Evolutionary conservation across 2,113 vertebrate genomes (phyloP).

Genomic region (Clarias magur): DNA sequence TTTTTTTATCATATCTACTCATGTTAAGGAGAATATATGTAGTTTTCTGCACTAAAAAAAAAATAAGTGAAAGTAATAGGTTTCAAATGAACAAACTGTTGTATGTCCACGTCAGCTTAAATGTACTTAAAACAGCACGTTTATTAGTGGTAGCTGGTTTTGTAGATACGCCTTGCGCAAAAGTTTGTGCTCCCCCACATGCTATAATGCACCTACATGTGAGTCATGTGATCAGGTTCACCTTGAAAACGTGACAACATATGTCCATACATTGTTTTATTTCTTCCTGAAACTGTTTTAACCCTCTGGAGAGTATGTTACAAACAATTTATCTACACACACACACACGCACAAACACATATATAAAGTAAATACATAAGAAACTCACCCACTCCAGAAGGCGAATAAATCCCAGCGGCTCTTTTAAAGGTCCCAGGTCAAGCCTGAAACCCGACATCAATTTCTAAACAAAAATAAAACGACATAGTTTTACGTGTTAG

Average conservation of each 20-base stretch:
- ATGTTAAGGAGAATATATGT: too few species aligned
- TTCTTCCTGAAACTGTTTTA: background rate
- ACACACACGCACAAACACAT: background rate
- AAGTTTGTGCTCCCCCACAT: background rate
- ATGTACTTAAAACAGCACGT: background rate
- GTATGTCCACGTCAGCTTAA: background rate
- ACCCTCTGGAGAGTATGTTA: background rate
- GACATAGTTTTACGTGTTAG: too few species aligned
- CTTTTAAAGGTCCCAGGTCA: slow-evolving; percentile 83
- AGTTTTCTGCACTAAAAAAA: background rate
- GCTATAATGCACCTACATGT: background rate
- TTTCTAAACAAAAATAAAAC: slow-evolving; percentile 53
- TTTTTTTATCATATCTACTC: background rate
- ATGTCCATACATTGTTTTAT: background rate
- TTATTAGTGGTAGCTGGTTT: background rate
- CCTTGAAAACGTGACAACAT: slow-evolving; percentile 13
- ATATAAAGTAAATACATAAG: background rate
- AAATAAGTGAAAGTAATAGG: background rate
- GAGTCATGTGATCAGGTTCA: background rate
- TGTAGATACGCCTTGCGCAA: background rate
- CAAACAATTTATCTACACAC: background rate
- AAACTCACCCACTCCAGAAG: slow-evolving; percentile 89
- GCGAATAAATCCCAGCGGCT: slow-evolving; percentile 91
- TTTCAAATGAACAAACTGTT: background rate
- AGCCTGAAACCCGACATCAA: slow-evolving; percentile 69